A percentile compares a stretch with the other conserved stretches of the same genome.
phyloP scores from a whole-genome alignment of 2,888 invertebrate species.

The Tetranychus piercei region DNA sequence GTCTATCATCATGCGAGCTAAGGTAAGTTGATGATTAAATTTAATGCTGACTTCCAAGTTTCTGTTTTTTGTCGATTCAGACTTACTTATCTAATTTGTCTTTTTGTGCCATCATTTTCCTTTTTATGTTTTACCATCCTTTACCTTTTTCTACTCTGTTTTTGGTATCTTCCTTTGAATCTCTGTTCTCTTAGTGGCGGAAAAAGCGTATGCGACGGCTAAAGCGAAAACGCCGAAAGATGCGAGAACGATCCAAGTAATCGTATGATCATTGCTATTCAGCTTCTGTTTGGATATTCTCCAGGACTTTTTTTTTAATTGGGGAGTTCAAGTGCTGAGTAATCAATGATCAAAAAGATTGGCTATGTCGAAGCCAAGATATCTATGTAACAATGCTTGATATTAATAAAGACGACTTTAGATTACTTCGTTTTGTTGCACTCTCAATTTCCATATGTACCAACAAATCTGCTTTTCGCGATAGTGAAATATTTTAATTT shows the following conservation, averaged over 20 bases:
- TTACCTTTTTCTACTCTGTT: background rate
- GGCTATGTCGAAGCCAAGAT: too few relatives aligned
- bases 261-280: background rate
- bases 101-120: too few relatives aligned
- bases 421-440: too few relatives aligned
- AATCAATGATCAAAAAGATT: too few relatives aligned
- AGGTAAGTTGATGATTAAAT: constrained; percentile 12
- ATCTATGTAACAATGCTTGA: too few relatives aligned
- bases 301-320: too few relatives aligned
- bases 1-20: constrained; percentile 12
- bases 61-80: background rate
- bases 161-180: background rate
- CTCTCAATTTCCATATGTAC: too few relatives aligned
- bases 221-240: constrained; percentile 32
- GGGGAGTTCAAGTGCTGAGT: too few relatives aligned
- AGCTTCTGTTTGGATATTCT: too few relatives aligned
- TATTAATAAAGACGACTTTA: too few relatives aligned
- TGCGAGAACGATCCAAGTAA: constrained; percentile 27
- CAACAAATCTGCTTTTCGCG: too few relatives aligned
- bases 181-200: constrained; percentile 27
- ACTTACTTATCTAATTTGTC: background rate
- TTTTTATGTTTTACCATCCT: background rate
- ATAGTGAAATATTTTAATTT: too few relatives aligned
- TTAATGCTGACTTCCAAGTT: background rate
- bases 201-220: constrained; percentile 32